Conservation (phyloP, 2,888 invertebrate genomes). For the Zele albiditarsus region DNA sequence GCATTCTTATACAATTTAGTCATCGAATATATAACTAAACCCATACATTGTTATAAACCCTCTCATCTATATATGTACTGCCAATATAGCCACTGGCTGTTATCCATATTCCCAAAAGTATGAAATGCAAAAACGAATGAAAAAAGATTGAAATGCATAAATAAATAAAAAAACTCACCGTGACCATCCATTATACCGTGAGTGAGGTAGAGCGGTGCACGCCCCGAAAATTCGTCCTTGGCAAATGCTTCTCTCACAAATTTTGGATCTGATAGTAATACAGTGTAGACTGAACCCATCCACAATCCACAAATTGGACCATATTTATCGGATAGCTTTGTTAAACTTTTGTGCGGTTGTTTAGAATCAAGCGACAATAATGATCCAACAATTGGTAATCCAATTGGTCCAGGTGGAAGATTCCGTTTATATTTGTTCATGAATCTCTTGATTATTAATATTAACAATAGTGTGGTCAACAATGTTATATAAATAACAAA, state of each 20-base stretch:
- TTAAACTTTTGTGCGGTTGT: constrained; percentile 83
- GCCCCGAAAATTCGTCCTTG: constrained; percentile 82
- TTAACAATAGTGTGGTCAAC: constrained; percentile 4
- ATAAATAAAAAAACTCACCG: constrained; percentile 78
- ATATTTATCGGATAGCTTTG: constrained; percentile 79
- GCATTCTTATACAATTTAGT: constrained; percentile 1
- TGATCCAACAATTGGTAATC: constrained; percentile 86
- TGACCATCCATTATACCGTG: constrained; percentile 91
- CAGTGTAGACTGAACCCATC: constrained; percentile 84
- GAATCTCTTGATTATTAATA: not conserved
- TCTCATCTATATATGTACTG: not conserved
- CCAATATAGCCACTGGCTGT: not conserved
- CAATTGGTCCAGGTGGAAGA: constrained; percentile 86
- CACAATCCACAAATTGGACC: constrained; percentile 84
- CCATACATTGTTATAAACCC: constrained; percentile 9
- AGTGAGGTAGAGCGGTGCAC: constrained; percentile 88
- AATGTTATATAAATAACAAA: constrained; percentile 11
- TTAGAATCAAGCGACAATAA: constrained; percentile 81
- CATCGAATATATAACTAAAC: constrained; percentile 1
- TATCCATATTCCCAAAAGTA: constrained; percentile 6
- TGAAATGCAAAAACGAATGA: constrained; percentile 15
- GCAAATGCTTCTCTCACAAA: constrained; percentile 83
- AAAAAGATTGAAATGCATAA: not conserved
- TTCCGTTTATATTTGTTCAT: constrained; percentile 69
- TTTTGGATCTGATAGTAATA: constrained; percentile 84